Conservation (phyloP, 2,113 vertebrate genomes). For the Anhinga rufa region DNA sequence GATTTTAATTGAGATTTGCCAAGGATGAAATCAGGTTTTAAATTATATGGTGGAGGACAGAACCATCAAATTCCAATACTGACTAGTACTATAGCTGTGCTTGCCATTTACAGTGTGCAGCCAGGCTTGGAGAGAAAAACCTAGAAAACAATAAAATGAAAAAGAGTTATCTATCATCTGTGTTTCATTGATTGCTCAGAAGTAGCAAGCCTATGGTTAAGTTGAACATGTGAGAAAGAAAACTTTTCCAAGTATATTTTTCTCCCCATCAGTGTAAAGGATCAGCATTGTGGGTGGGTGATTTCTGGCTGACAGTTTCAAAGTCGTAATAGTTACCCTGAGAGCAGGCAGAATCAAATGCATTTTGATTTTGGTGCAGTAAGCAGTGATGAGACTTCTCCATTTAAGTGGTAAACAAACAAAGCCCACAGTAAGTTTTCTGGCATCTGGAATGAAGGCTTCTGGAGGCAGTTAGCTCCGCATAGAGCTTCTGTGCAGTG, state of each 20-base stretch:
- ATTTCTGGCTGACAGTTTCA: neutral
- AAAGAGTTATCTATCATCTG: neutral
- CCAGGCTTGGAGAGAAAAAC: neutral
- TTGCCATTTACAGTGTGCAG: neutral
- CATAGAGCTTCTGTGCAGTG: neutral
- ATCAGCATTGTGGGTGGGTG: neutral
- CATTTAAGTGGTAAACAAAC: neutral
- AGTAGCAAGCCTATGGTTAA: neutral
- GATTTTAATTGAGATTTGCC: neutral
- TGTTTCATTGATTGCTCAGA: neutral
- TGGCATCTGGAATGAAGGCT: neutral
- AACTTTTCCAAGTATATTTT: neutral
- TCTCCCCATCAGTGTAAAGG: neutral
- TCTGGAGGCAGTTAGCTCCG: neutral
- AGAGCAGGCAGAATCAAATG: neutral
- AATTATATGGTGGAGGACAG: neutral
- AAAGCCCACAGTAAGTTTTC: neutral
- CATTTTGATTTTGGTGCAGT: neutral
- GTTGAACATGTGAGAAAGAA: neutral
- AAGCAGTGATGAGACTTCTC: neutral
- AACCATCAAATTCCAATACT: neutral
- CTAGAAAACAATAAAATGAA: neutral
- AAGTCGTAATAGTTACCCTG: neutral
- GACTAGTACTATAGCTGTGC: neutral
- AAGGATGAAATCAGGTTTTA: neutral